Percentiles rank a stretch among this genome's conserved stretches.
Evolutionary conservation across 2,888 invertebrate genomes (phyloP).

Genomic region (Teleogryllus oceanicus): DNA sequence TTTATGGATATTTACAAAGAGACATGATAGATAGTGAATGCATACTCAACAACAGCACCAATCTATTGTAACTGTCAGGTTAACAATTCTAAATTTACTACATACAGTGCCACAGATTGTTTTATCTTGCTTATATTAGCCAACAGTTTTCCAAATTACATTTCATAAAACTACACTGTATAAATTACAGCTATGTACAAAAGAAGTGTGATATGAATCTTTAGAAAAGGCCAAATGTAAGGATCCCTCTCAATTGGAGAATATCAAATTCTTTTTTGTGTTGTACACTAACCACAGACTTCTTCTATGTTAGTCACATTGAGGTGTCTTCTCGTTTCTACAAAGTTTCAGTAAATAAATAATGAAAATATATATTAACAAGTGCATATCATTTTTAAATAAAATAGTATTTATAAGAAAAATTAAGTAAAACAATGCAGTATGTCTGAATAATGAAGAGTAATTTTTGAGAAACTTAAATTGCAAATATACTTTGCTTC

Average conservation of each 20-base stretch:
- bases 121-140: neutral
- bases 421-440: too few species aligned
- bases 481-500: neutral
- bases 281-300: neutral
- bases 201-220: slow-evolving; percentile 21
- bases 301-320: neutral
- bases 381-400: neutral
- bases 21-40: neutral
- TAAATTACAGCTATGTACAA: slow-evolving; percentile 26
- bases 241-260: neutral
- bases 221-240: slow-evolving; percentile 18
- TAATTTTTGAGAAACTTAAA: neutral
- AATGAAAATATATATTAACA: neutral
- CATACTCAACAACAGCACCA: slow-evolving; percentile 5
- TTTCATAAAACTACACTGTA: slow-evolving; percentile 25
- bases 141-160: slow-evolving; percentile 19
- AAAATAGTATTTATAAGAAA: too few species aligned
- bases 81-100: neutral
- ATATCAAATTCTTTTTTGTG: neutral
- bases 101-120: neutral
- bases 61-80: slow-evolving; percentile 18
- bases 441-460: neutral
- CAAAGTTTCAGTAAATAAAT: neutral
- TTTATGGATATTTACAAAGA: neutral
- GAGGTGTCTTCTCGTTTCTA: neutral